These are phyloP conservation scores for Philereme vetulata DNA, from an alignment of 2,888 invertebrate genomes.

Conservation along the genomic window DNA sequence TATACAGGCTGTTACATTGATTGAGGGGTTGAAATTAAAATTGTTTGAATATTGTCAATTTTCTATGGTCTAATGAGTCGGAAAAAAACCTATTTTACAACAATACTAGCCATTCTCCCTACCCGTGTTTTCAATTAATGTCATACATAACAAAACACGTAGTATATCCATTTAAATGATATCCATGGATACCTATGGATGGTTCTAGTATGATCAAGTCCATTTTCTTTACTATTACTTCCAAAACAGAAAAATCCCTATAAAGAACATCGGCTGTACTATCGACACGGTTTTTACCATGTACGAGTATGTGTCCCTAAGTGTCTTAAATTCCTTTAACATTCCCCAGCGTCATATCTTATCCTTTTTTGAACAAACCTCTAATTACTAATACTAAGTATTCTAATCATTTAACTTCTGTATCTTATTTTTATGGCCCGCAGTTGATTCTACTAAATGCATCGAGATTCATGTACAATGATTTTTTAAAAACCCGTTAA, in stretches of 20 bases:
- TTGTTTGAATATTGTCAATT: no score
- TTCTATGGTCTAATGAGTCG: no score
- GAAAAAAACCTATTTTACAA: no score
- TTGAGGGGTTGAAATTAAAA: no score
- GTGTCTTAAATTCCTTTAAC: slow-evolving; percentile 13
- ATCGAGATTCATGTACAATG: no score
- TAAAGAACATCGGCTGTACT: slow-evolving; percentile 6
- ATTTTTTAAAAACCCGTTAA: no score
- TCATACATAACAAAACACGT: no score
- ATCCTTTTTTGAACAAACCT: slow-evolving; percentile 30
- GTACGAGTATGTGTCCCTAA: slow-evolving; percentile 2
- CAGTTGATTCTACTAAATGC: no score
- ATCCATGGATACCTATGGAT: not conserved
- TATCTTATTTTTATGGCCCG: not conserved
- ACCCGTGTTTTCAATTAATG: no score
- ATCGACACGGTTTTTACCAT: slow-evolving; percentile 13
- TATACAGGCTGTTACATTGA: no score
- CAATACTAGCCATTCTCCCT: no score
- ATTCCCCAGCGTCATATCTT: slow-evolving; percentile 27
- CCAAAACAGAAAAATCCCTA: slow-evolving; percentile 6
- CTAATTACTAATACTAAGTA: slow-evolving; percentile 25
- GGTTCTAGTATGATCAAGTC: not conserved
- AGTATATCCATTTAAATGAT: no score
- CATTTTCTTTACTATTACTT: slow-evolving; percentile 7
- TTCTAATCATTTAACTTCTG: not conserved